Base-by-base conservation (phyloP, 2,888 invertebrate genomes). In the Diabrotica balteata region DNA sequence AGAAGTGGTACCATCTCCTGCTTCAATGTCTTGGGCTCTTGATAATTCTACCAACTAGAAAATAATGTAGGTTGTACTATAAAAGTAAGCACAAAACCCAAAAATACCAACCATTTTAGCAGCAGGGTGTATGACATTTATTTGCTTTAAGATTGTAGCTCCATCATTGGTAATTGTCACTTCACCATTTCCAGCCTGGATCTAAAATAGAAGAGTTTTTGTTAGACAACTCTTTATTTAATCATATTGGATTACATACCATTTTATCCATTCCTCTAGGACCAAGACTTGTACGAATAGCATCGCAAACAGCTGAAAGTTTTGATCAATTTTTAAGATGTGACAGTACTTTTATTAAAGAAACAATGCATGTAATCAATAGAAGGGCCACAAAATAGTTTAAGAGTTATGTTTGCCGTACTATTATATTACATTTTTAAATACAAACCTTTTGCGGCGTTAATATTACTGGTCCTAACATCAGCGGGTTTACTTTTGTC, bases 191-290 rank as follows among this genome's bases (percentile, higher is more conserved):
- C 91, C 91, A 47, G 96, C 88, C 88, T 99, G 98, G 79, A 99
- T 99, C 94, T 95, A 79, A 70, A 17, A 32, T 32, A 32, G 2
- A 32, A 32, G 32, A 32, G 5, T 5, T 32, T 32, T 32, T 2
- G 4, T 32, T 32, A 32, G 32, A 32, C 32, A 32, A 32, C 32
- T 32, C 32, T 32, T 32, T 32, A 32, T 32, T 32, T 32, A 5
- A 32, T 32, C 4, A 32, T 32, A 32, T 32, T 32, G 32, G 32
- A 32, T 32, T 32, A 76, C 73, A 84, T 88, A 95, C 94, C 99
- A 99, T 99, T 89, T 99, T 99, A 83, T 99, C 99, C 99, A 99
- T 99, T 72, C 99, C 98, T 76, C 96, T 90, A 22, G 99, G 99
- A 6, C 99, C 99, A 85, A 99, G 88, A 86, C 98, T 98, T 10